Evolutionary conservation across 2,797 vertebrate genomes (phyloP).

Genomic region (Lepus oiostolus): DNA sequence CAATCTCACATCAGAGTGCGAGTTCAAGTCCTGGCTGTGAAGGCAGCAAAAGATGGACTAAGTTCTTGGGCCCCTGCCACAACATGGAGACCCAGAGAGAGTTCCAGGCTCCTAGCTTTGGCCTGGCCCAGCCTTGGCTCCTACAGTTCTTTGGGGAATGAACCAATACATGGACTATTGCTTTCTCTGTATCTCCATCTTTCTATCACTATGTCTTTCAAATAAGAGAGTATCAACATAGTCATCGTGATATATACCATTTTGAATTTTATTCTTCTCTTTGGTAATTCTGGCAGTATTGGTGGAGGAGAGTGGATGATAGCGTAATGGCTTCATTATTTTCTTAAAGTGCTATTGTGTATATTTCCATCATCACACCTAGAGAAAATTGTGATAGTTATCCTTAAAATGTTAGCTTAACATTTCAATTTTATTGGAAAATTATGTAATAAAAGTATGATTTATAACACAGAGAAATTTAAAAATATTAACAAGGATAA

Average conservation of each 20-base stretch:
- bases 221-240: neutral
- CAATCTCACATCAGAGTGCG: no score
- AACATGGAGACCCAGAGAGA: no score
- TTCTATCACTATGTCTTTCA: no score
- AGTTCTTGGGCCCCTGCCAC: no score
- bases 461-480: constrained; percentile 59
- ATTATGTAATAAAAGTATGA: constrained; percentile 53
- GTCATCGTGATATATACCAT: neutral
- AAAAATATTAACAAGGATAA: constrained; percentile 63
- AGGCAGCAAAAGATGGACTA: no score
- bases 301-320: neutral
- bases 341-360: neutral
- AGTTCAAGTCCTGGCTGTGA: no score
- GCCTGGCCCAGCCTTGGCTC: no score
- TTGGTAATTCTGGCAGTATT: neutral
- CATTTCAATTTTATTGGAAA: constrained; percentile 49
- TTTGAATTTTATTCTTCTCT: neutral
- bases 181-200: no score
- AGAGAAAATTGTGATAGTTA: constrained; percentile 47
- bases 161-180: no score
- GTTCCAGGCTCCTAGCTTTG: no score
- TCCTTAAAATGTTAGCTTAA: constrained; percentile 49
- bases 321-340: neutral
- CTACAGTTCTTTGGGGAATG: no score
- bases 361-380: neutral